Evolutionary conservation across 2,888 invertebrate genomes (phyloP).

Genomic region (Drosophila nr. perissopoda): DNA sequence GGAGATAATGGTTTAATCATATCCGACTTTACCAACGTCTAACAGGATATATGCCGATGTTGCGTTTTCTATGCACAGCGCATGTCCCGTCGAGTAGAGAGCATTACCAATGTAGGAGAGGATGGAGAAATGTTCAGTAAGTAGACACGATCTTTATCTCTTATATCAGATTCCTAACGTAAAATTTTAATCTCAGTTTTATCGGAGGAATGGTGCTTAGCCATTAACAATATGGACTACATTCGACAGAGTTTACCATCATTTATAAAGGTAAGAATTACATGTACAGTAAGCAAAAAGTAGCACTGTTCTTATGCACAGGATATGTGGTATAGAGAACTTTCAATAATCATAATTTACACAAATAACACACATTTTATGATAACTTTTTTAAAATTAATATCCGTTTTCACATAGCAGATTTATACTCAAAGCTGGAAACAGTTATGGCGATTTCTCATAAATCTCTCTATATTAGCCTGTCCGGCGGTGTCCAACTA

Average conservation of each 20-base stretch:
- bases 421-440: not conserved
- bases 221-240: constrained; percentile 98
- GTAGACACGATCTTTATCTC: not conserved
- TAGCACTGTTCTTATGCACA: not conserved
- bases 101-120: constrained; percentile 84
- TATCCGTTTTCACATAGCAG: not conserved
- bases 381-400: not conserved
- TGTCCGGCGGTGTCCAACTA: not conserved
- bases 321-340: not conserved
- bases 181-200: constrained; percentile 77
- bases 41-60: constrained; percentile 95
- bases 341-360: not conserved
- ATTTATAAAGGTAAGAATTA: constrained; percentile 87
- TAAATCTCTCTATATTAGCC: not conserved
- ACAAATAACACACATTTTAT: not conserved
- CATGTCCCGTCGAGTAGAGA: constrained; percentile 91
- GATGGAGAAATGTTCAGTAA: constrained; percentile 90
- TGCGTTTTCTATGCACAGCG: constrained; percentile 96
- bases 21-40: constrained; percentile 51
- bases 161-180: not conserved
- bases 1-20: not conserved
- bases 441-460: not conserved
- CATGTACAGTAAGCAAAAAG: not conserved
- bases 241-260: constrained; percentile 94
- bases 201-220: constrained; percentile 95